Evolutionary conservation across 1,140 invertebrate genomes (phyloP).

Genomic region (Panonychus citri): DNA sequence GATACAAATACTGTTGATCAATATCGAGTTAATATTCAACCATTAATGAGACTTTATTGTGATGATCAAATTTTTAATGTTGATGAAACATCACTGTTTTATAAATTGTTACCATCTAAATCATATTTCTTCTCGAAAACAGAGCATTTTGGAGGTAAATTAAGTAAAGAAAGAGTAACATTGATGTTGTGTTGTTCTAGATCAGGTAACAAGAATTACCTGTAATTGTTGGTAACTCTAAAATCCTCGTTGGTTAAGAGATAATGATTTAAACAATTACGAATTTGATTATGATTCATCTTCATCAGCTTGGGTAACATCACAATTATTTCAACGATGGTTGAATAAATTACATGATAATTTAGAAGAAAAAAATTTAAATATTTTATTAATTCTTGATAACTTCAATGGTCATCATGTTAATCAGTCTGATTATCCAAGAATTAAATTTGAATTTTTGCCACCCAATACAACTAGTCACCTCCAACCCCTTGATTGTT

Average conservation of each 20-base stretch:
- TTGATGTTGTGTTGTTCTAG: background rate
- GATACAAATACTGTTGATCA: background rate
- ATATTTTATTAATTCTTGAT: background rate
- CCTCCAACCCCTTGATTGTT: background rate
- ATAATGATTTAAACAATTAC: background rate
- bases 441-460: background rate
- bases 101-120: background rate
- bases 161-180: background rate
- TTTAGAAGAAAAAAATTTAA: background rate
- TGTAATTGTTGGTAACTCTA: background rate
- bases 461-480: background rate
- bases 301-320: background rate
- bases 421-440: background rate
- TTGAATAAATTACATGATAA: background rate
- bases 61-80: background rate
- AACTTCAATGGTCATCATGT: background rate
- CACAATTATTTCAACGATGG: background rate
- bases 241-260: background rate
- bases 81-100: background rate
- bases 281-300: background rate
- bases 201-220: background rate
- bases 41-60: background rate
- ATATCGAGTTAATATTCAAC: background rate
- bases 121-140: background rate
- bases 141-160: background rate